Evolutionary conservation across 2,113 vertebrate genomes (phyloP).

Genomic region (Zapus hudsonius): DNA sequence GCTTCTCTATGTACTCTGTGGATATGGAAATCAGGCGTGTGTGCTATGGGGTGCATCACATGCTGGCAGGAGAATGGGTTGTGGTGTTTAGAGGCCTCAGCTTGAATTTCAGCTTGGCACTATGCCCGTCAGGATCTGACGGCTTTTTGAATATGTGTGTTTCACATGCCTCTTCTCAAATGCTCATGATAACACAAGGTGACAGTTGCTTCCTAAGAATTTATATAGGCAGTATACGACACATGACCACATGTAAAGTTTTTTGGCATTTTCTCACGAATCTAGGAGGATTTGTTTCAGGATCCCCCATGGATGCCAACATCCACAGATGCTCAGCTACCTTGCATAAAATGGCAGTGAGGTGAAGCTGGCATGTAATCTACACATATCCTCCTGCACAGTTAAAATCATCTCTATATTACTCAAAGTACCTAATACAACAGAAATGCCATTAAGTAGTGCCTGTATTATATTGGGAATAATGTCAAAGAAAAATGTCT

Average conservation of each 20-base stretch:
- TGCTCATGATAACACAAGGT: neutral
- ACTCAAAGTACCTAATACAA: neutral
- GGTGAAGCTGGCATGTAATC: too few species aligned
- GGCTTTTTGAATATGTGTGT: neutral
- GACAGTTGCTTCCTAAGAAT: neutral
- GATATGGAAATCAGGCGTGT: neutral
- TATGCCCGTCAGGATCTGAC: neutral
- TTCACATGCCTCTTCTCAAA: neutral
- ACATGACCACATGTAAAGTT: neutral
- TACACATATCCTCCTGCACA: neutral
- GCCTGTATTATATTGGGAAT: neutral
- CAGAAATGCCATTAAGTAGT: neutral
- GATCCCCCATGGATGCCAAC: neutral
- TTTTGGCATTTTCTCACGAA: too few species aligned
- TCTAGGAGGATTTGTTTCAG: neutral
- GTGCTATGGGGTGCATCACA: neutral
- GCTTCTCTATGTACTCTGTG: neutral
- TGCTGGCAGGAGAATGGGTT: rapidly evolving
- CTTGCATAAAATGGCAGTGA: neutral
- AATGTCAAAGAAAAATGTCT: neutral
- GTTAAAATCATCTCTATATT: neutral
- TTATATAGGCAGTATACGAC: rapidly evolving
- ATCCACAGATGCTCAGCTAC: neutral
- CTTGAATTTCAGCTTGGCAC: neutral
- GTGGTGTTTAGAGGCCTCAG: neutral